Evolutionary conservation across 1,140 invertebrate species (phyloP), one percentile per base, ranked within the genome.

Genomic region (Melanaphis sacchari): DNA sequence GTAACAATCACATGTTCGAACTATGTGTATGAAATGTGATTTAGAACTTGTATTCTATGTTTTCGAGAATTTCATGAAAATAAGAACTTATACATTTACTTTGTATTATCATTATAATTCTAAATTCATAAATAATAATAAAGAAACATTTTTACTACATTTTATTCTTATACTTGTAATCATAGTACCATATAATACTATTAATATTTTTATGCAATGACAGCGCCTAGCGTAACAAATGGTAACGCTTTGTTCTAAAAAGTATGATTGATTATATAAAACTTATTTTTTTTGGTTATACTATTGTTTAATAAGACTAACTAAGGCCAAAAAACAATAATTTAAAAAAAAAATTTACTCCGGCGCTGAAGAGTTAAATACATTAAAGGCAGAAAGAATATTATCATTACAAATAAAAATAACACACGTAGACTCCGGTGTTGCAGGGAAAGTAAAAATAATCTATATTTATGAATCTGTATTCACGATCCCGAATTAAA

Each of bases 221-320:
- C 6, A 84, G 21, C 38, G 38, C 11, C 66, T 36, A 81, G n/a
- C 31, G 66, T 81, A 81, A 81, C 66, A 81, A 81, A 81, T 81
- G n/a, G 66, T 81, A 81, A 81, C n/a, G 66, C 26, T n/a, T 81
- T 81, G 31, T 81, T 81, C 36, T n/a, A 81, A 81, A 81, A 81
- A 81, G 6, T 81, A n/a, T n/a, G 36, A 81, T n/a, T 81, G 9
- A n/a, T n/a, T 81, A n/a, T 31, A 81, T n/a, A 81, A 81, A 81
- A 81, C 7, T n/a, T 81, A 81, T 81, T 81, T 81, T 81, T 81
- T 81, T 81, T 31, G 9, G 31, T 81, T 15, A 81, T 0, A n/a
- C 26, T 81, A 81, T n/a, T 31, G 66, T 38, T 1, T 81, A 36
- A n/a, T 81, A 38, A 11, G 31, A 15, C 31, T 81, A 81, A 81